A percentile compares a stretch with the other conserved stretches of the same genome.
phyloP scores from a whole-genome alignment of 1,140 invertebrate species.

The Lycorma delicatula region DNA sequence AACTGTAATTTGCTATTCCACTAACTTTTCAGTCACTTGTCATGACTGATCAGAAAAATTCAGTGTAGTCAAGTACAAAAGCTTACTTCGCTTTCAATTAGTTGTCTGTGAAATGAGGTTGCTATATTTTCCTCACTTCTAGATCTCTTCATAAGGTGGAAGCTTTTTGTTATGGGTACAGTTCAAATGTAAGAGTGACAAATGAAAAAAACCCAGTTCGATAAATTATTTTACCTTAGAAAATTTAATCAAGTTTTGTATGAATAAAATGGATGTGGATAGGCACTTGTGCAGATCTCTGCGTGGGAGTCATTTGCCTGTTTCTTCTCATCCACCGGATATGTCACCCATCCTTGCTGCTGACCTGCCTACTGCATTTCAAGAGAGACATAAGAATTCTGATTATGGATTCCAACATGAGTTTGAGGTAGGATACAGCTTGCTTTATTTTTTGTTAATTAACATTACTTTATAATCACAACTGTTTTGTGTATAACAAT shows the following conservation, averaged over 20 bases:
- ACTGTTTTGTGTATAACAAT: no score
- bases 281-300: conserved; percentile 51
- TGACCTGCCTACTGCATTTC: conserved; percentile 61
- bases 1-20: no score
- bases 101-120: no score
- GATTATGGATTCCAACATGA: conserved; percentile 84
- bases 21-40: no score
- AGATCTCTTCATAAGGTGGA: no score
- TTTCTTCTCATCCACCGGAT: conserved; percentile 61
- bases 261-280: background rate
- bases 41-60: no score
- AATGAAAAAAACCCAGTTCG: background rate
- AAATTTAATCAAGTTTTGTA: background rate
- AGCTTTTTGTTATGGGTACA: no score
- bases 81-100: no score
- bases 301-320: conserved; percentile 54
- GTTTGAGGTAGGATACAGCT: conserved; percentile 56
- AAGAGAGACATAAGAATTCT: conserved; percentile 71
- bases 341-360: conserved; percentile 66
- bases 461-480: background rate
- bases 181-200: no score
- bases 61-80: no score
- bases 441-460: background rate
- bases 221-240: background rate
- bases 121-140: no score